phyloP scores from a whole-genome alignment of 1,140 invertebrate genomes.

The Cecropterus lyciades region DNA sequence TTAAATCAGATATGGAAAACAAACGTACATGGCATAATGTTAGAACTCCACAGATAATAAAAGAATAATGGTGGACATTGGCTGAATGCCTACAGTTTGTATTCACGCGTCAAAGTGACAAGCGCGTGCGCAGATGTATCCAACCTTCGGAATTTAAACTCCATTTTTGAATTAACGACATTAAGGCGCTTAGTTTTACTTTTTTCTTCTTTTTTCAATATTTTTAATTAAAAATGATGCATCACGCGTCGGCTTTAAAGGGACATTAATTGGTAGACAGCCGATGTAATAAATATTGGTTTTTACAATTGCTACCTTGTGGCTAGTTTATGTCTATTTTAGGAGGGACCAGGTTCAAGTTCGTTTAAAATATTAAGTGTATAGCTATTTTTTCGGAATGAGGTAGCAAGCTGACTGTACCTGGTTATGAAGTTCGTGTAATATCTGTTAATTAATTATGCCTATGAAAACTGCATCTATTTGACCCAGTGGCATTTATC shows the following conservation, averaged over 20 bases:
- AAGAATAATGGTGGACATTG: slow-evolving; percentile 19
- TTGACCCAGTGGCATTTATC: too few relatives aligned
- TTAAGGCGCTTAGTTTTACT: slow-evolving; percentile 35
- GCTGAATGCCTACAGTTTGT: slow-evolving; percentile 35
- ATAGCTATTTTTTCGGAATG: background rate
- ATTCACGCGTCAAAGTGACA: slow-evolving; percentile 45
- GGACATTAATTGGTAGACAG: slow-evolving; percentile 38
- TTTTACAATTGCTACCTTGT: slow-evolving; percentile 24
- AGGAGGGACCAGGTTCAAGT: slow-evolving; percentile 27
- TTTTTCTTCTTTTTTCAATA: slow-evolving; percentile 37
- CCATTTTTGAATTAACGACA: slow-evolving; percentile 38
- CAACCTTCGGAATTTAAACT: slow-evolving; percentile 42
- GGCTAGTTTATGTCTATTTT: slow-evolving; percentile 32
- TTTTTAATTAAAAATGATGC: slow-evolving; percentile 41
- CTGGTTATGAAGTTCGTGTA: too few relatives aligned
- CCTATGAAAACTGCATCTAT: too few relatives aligned
- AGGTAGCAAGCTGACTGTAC: too few relatives aligned
- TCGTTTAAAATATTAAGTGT: slow-evolving; percentile 18
- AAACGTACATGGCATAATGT: background rate
- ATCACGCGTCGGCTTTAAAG: slow-evolving; percentile 34
- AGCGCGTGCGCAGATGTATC: slow-evolving; percentile 38
- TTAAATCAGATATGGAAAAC: slow-evolving; percentile 3
- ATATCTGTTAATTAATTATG: too few relatives aligned
- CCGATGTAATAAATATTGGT: slow-evolving; percentile 31
- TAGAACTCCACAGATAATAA: slow-evolving; percentile 15